Evolutionary conservation across 2,888 invertebrate genomes (phyloP).

Genomic region (Trachelus iudaicus): DNA sequence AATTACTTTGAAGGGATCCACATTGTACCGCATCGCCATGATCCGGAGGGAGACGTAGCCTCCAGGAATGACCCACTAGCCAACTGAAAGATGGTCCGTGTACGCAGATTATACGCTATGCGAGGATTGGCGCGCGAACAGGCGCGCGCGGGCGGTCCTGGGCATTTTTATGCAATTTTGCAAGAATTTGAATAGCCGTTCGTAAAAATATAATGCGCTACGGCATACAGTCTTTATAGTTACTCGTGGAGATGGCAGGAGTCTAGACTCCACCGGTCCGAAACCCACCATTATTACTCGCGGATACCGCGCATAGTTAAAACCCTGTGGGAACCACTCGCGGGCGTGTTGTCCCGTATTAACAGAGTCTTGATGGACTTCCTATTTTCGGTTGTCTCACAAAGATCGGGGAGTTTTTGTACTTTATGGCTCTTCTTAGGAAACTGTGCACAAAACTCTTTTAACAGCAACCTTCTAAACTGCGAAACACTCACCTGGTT

Average conservation of each 20-base stretch:
- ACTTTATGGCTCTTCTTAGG: not conserved
- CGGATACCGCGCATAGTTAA: slow-evolving; percentile 31
- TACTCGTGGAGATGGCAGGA: slow-evolving; percentile 32
- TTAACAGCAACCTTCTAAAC: not conserved
- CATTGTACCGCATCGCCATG: not conserved
- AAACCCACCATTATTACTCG: slow-evolving; percentile 50
- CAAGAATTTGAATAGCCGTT: slow-evolving; percentile 64
- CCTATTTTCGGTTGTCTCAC: not conserved
- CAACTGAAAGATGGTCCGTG: slow-evolving; percentile 33
- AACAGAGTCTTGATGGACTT: too few species aligned
- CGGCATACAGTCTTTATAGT: slow-evolving; percentile 40
- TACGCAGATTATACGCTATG: slow-evolving; percentile 32
- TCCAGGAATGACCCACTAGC: slow-evolving; percentile 51
- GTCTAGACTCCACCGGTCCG: slow-evolving; percentile 54
- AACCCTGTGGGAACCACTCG: slow-evolving; percentile 41
- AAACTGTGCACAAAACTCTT: too few species aligned
- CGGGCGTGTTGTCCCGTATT: not conserved
- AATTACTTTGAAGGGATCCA: not conserved
- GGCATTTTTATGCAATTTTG: slow-evolving; percentile 58
- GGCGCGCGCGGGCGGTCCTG: slow-evolving; percentile 24
- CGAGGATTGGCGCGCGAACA: slow-evolving; percentile 16
- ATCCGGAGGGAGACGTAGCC: slow-evolving; percentile 34
- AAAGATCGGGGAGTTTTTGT: not conserved
- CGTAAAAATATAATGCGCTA: slow-evolving; percentile 58
- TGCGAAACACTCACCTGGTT: slow-evolving; percentile 73